Conservation (phyloP, 2,113 vertebrate species). For the Rhinichthys klamathensis region DNA sequence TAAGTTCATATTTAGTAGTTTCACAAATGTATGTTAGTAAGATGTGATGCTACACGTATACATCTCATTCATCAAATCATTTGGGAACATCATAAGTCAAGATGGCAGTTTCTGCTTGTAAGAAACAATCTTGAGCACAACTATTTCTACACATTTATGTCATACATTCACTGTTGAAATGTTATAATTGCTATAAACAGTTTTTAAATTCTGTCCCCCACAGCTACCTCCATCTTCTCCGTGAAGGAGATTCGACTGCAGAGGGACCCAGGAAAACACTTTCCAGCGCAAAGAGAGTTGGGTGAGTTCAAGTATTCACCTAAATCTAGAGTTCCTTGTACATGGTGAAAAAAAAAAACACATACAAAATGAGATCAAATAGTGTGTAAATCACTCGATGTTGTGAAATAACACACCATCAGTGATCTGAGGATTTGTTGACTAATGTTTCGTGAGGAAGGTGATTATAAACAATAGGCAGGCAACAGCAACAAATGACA, state of each 20-base stretch:
- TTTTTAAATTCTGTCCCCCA: constrained; percentile 10
- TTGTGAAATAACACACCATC: not conserved
- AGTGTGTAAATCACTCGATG: not conserved
- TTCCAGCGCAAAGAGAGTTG: constrained; percentile 72
- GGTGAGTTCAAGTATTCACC: constrained; percentile 64
- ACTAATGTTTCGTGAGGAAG: not conserved
- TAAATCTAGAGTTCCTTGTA: not conserved
- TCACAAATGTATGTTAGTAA: not conserved
- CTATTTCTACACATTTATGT: not conserved
- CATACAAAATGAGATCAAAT: not conserved
- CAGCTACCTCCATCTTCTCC: constrained; percentile 81
- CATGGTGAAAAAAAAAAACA: not conserved
- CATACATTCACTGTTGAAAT: not conserved
- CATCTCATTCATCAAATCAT: not conserved
- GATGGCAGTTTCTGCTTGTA: no score
- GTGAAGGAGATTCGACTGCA: constrained; percentile 80
- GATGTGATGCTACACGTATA: not conserved
- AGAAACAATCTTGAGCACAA: not conserved
- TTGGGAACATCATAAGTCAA: no score
- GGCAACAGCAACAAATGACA: not conserved
- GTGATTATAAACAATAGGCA: not conserved
- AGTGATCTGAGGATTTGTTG: not conserved
- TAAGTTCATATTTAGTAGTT: no score
- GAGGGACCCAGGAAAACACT: constrained; percentile 81
- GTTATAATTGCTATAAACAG: not conserved